Conservation (phyloP, 2,888 invertebrate species). For the Periphyllus acericola region DNA sequence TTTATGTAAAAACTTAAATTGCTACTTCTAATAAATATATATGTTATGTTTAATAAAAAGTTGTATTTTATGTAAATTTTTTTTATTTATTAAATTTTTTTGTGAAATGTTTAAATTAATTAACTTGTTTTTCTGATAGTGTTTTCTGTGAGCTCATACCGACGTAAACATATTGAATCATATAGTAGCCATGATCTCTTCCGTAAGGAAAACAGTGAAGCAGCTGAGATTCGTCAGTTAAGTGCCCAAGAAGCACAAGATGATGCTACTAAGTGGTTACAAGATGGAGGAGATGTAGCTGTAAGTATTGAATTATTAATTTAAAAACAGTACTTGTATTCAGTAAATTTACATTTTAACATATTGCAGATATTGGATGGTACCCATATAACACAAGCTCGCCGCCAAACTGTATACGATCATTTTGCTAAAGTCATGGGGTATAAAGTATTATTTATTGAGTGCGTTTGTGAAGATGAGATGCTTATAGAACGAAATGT, state of each 20-base stretch:
- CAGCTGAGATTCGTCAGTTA: constrained; percentile 81
- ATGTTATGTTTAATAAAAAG: neutral
- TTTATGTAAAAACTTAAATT: neutral
- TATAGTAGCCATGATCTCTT: constrained; percentile 90
- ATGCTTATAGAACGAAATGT: constrained; percentile 78
- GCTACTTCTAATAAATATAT: too few relatives aligned
- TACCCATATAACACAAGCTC: constrained; percentile 86
- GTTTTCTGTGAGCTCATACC: constrained; percentile 92
- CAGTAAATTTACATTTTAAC: neutral
- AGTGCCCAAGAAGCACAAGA: constrained; percentile 86
- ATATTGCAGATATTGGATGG: constrained; percentile 86
- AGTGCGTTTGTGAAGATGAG: constrained; percentile 88
- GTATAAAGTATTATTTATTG: constrained; percentile 89
- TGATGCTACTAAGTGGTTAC: constrained; percentile 85
- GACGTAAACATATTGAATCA: constrained; percentile 82
- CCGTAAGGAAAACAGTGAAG: constrained; percentile 84
- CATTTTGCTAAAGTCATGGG: constrained; percentile 79
- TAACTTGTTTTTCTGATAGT: constrained; percentile 72
- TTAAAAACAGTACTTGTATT: neutral
- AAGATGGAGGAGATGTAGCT: constrained; percentile 81
- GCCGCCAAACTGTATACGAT: constrained; percentile 80
- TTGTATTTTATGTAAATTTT: neutral
- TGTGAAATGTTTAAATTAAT: neutral
- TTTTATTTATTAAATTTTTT: neutral
- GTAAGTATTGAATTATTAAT: constrained; percentile 70